Percentiles rank a stretch among this genome's conserved stretches.
phyloP scores from a whole-genome alignment of 2,113 vertebrate genomes.

The Actinemys pallida region DNA sequence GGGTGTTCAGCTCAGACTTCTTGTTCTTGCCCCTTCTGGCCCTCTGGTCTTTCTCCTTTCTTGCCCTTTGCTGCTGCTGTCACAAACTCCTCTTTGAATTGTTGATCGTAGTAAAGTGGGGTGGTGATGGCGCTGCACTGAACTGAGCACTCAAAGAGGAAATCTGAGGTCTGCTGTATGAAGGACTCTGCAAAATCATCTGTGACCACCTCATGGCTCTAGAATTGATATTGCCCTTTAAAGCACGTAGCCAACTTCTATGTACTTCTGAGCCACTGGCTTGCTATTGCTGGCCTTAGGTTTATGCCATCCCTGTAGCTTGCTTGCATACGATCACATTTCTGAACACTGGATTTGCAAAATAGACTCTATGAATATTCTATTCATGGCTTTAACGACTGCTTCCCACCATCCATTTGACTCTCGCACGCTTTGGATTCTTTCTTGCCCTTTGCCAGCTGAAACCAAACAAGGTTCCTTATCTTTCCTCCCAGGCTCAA shows the following conservation, averaged over 20 bases:
- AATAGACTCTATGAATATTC: neutral
- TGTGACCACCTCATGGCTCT: neutral
- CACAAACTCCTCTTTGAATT: neutral
- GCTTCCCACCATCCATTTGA: neutral
- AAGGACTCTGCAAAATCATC: neutral
- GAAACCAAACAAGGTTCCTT: neutral
- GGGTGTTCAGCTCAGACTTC: fast-evolving
- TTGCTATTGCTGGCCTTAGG: neutral
- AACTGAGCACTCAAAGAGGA: neutral
- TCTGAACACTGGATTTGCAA: neutral
- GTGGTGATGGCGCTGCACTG: neutral
- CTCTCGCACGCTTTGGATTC: neutral
- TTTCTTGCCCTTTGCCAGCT: neutral
- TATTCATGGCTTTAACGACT: neutral
- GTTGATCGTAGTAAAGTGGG: fast-evolving
- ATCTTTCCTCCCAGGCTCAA: neutral
- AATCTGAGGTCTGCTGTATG: neutral
- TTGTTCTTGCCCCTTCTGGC: fast-evolving
- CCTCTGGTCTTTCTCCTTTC: neutral
- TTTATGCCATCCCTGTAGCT: neutral
- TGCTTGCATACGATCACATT: neutral
- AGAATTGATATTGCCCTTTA: neutral
- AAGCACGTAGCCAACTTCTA: neutral
- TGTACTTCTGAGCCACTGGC: neutral
- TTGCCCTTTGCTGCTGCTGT: neutral